phyloP scores from a whole-genome alignment of 2,797 vertebrate species.

The Betta splendens region DNA sequence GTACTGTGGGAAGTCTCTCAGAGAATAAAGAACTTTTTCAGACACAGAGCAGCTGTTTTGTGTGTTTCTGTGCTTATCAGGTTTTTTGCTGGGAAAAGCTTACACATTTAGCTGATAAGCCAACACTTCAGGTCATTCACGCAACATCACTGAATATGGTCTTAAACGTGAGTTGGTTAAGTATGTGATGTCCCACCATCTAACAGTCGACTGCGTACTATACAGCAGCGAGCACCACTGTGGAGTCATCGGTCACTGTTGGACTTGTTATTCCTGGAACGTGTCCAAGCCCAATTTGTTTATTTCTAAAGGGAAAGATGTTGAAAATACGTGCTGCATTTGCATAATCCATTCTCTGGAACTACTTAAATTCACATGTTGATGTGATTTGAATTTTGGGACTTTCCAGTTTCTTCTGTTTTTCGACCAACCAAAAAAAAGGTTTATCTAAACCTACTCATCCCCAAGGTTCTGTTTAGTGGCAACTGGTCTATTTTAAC shows the following conservation, averaged over 20 bases:
- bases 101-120: background rate
- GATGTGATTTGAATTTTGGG: background rate
- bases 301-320: background rate
- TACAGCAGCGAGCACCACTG: background rate
- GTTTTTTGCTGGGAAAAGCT: constrained; percentile 1
- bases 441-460: background rate
- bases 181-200: background rate
- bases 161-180: background rate
- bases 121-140: background rate
- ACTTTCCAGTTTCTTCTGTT: background rate
- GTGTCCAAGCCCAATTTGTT: background rate
- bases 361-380: background rate
- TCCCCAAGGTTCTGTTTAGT: no score
- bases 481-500: no score
- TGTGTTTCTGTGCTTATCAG: constrained; percentile 8
- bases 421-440: background rate
- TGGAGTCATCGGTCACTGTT: background rate
- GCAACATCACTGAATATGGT: background rate
- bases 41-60: constrained; percentile 21
- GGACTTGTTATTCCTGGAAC: background rate
- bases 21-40: constrained; percentile 52
- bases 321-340: background rate
- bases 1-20: constrained; percentile 45
- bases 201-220: constrained; percentile 8
- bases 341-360: background rate